Evolutionary conservation across 2,888 invertebrate species (phyloP).

Genomic region (Chymomyza fuscimana): DNA sequence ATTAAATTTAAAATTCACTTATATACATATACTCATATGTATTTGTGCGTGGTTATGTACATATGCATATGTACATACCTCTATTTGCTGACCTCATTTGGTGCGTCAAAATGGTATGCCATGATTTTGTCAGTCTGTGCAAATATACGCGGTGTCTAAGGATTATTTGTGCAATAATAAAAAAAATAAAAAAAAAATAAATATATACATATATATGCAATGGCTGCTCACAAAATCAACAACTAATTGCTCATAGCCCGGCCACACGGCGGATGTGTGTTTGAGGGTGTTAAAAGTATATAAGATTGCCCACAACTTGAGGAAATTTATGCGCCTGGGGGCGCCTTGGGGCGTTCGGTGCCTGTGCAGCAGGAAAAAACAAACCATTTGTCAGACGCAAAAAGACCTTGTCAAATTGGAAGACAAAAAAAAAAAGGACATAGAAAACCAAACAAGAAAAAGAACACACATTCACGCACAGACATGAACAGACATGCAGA

Average conservation of each 20-base stretch:
- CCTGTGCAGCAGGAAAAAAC: constrained; percentile 51
- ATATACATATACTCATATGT: background rate
- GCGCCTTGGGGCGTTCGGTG: background rate
- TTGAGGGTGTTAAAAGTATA: constrained; percentile 15
- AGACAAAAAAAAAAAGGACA: constrained; percentile 10
- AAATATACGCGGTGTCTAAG: no score
- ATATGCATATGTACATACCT: background rate
- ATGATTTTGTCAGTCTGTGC: background rate
- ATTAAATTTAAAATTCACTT: no score
- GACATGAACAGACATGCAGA: background rate
- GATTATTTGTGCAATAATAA: no score
- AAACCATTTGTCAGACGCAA: constrained; percentile 51
- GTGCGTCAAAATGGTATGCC: background rate
- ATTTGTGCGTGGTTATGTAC: background rate
- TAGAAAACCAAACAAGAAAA: background rate
- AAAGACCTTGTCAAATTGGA: constrained; percentile 43
- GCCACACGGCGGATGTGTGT: background rate
- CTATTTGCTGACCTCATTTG: background rate
- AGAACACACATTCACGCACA: background rate
- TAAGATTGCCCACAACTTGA: constrained; percentile 37
- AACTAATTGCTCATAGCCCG: no score
- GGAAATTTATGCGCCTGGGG: constrained; percentile 11
- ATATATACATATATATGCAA: no score
- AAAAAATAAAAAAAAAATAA: no score
- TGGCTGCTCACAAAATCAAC: no score